Evolutionary conservation across 2,797 vertebrate species (phyloP).

Genomic region (Muscicapa striata): DNA sequence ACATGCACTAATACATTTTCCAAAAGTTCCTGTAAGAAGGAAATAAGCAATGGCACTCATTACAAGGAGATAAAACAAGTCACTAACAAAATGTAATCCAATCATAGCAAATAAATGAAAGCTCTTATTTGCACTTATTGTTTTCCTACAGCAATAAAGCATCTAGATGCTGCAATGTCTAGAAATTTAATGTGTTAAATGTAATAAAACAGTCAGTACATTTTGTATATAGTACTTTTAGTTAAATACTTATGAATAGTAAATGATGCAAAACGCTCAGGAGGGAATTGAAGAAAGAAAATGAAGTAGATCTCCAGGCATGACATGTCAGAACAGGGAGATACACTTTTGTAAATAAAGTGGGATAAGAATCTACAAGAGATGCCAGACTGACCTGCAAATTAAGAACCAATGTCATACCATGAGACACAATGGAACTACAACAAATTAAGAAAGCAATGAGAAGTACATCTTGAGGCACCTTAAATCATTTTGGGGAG

Average conservation of each 20-base stretch:
- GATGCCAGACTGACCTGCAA: neutral
- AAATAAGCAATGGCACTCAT: neutral
- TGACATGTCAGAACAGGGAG: neutral
- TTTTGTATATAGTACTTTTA: neutral
- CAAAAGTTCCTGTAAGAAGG: neutral
- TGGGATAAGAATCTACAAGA: neutral
- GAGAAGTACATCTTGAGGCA: neutral
- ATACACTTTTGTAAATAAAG: neutral
- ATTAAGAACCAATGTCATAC: neutral
- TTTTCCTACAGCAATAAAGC: neutral
- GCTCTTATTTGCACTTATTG: neutral
- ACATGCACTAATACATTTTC: neutral
- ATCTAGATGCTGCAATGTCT: neutral
- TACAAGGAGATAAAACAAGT: constrained; percentile 5
- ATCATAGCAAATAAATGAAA: constrained; percentile 4
- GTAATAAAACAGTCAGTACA: neutral
- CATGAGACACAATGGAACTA: neutral
- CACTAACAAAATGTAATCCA: constrained; percentile 16
- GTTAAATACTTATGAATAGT: neutral
- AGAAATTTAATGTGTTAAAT: neutral
- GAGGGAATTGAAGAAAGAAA: constrained; percentile 1
- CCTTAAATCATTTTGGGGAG: neutral
- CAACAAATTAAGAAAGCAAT: neutral
- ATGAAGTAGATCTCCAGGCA: neutral
- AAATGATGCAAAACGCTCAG: constrained; percentile 4